A percentile compares a stretch with the other conserved stretches of the same genome.
phyloP scores from a whole-genome alignment of 2,797 vertebrate genomes.

The Serranus cabrilla region DNA sequence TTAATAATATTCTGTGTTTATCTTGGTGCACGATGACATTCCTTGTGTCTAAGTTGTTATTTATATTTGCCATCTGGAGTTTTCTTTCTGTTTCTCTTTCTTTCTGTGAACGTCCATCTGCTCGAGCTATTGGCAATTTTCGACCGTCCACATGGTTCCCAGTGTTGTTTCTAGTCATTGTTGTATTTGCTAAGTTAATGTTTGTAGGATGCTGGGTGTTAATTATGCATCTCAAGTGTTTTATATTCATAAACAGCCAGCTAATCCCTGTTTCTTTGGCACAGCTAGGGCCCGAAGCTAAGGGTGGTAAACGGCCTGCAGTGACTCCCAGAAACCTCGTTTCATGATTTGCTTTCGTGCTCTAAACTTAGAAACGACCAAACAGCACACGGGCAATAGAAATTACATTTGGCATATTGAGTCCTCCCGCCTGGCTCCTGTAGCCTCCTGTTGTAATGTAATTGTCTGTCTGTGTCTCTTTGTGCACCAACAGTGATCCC shows the following conservation, averaged over 20 bases:
- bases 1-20: conserved; percentile 13
- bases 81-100: conserved; percentile 11
- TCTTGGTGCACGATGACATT: conserved; percentile 17
- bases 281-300: conserved; percentile 31
- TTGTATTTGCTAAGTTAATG: conserved; percentile 9
- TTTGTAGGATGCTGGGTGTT: conserved; percentile 19
- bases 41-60: conserved; percentile 1
- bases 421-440: conserved; percentile 32
- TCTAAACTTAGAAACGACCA: conserved; percentile 44
- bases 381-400: conserved; percentile 23
- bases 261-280: conserved; percentile 43
- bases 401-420: conserved; percentile 32
- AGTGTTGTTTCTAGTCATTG: not conserved
- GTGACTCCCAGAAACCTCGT: conserved; percentile 16
- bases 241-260: conserved; percentile 10
- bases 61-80: conserved; percentile 40
- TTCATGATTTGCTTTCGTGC: conserved; percentile 30
- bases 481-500: conserved; percentile 85
- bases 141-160: not conserved
- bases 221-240: conserved; percentile 23
- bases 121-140: conserved; percentile 1
- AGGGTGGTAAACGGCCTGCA: conserved; percentile 18
- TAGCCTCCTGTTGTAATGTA: conserved; percentile 31
- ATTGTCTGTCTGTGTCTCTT: conserved; percentile 32
- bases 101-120: conserved; percentile 7